These are phyloP conservation scores for Paracanthobrama guichenoti DNA, from an alignment of 2,113 vertebrate genomes.

Conservation along the genomic window DNA sequence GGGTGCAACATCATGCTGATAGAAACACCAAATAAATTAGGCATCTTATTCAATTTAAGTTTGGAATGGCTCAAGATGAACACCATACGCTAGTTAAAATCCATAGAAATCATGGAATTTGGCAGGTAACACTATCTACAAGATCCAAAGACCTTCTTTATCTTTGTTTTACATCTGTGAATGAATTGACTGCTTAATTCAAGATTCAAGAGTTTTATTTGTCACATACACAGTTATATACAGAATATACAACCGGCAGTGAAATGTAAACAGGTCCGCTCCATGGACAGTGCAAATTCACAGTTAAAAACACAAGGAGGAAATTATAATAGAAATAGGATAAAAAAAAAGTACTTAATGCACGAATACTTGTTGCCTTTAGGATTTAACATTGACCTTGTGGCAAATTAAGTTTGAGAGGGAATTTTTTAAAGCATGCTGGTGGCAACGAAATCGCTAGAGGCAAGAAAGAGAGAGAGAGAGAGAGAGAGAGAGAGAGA, in stretches of 20 bases:
- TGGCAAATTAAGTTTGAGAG: constrained; percentile 39
- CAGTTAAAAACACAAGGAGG: no score
- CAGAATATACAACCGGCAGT: no score
- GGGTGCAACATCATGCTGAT: background rate
- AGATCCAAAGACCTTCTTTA: constrained; percentile 43
- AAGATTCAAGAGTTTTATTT: no score
- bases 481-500: background rate
- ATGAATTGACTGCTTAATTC: constrained; percentile 30
- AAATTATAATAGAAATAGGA: no score
- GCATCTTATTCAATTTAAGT: constrained; percentile 10
- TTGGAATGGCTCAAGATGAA: background rate
- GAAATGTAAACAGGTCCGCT: no score
- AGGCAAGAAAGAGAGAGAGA: background rate
- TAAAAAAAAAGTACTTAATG: no score
- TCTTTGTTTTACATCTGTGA: constrained; percentile 36
- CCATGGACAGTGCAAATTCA: no score
- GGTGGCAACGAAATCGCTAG: constrained; percentile 21
- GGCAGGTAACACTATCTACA: constrained; percentile 4
- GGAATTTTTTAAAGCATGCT: constrained; percentile 39
- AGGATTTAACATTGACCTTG: constrained; percentile 47
- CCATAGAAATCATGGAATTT: no score
- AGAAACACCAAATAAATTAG: background rate
- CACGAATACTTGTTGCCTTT: constrained; percentile 45
- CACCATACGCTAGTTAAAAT: background rate
- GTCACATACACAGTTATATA: no score